Evolutionary conservation across 1,140 invertebrate species (phyloP).

Genomic region (Drosophila grimshawi): DNA sequence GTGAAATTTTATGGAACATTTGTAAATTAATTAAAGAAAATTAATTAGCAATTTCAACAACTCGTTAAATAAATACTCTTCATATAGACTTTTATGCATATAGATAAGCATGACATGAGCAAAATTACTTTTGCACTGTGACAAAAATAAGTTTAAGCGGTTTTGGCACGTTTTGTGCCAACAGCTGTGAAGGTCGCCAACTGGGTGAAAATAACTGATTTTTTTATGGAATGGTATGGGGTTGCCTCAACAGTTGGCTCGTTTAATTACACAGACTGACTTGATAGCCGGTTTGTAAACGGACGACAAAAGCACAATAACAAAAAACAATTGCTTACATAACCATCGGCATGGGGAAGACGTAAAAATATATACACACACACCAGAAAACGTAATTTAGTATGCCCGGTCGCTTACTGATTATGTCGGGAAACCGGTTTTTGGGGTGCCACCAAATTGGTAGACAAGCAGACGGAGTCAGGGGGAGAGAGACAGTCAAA

Average conservation of each 20-base stretch:
- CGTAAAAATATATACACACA: background rate
- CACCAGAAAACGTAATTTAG: conserved; percentile 23
- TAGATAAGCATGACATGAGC: background rate
- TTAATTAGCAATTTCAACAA: conserved; percentile 25
- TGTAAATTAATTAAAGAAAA: conserved; percentile 55
- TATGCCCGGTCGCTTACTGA: conserved; percentile 42
- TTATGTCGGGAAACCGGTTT: conserved; percentile 38
- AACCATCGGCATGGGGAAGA: conserved; percentile 21
- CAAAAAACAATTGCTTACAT: conserved; percentile 49
- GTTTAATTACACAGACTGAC: conserved; percentile 33
- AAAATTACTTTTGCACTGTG: background rate
- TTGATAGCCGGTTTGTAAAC: conserved; percentile 30
- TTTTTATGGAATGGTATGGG: background rate
- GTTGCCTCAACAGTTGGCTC: conserved; percentile 27
- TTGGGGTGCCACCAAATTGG: conserved; percentile 18
- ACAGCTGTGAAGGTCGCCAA: conserved; percentile 32
- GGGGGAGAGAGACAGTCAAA: background rate
- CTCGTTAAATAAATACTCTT: conserved; percentile 50
- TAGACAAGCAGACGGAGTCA: background rate
- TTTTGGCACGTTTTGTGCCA: conserved; percentile 25
- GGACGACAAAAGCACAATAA: conserved; percentile 17
- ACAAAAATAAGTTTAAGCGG: conserved; percentile 6
- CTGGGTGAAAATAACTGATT: conserved; percentile 12
- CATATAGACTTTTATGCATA: background rate
- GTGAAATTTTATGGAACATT: conserved; percentile 26